Evolutionary conservation across 1,140 invertebrate species (phyloP).

Genomic region (Tetramorium parvispinum): DNA sequence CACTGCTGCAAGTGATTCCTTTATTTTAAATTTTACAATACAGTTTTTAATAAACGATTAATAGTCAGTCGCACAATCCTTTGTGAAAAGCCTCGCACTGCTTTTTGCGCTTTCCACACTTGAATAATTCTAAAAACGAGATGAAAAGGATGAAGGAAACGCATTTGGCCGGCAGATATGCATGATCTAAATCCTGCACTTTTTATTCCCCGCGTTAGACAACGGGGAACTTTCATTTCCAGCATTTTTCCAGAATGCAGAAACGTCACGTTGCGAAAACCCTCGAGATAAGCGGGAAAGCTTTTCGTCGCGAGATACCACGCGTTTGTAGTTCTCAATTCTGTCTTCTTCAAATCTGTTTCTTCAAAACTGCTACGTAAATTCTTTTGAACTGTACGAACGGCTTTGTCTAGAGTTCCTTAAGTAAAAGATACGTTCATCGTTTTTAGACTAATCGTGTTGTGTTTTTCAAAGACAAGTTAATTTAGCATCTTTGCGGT

Average conservation of each 20-base stretch:
- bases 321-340: constrained; percentile 1
- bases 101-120: not conserved
- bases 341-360: not conserved
- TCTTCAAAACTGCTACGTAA: not conserved
- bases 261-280: not conserved
- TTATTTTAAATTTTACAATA: not conserved
- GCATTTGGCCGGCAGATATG: not conserved
- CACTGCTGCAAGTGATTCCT: not conserved
- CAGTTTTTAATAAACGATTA: too few relatives aligned
- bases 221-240: constrained; percentile 10
- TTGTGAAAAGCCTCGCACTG: not conserved
- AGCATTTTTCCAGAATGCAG: not conserved
- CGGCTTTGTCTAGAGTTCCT: not conserved
- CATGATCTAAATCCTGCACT: constrained; percentile 13
- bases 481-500: not conserved
- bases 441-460: not conserved
- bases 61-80: not conserved
- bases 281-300: not conserved
- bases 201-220: not conserved
- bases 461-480: not conserved
- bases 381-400: not conserved
- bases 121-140: not conserved
- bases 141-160: not conserved
- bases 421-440: not conserved
- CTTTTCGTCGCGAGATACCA: not conserved